phyloP scores from a whole-genome alignment of 2,797 vertebrate genomes.

The Sphaeramia orbicularis region DNA sequence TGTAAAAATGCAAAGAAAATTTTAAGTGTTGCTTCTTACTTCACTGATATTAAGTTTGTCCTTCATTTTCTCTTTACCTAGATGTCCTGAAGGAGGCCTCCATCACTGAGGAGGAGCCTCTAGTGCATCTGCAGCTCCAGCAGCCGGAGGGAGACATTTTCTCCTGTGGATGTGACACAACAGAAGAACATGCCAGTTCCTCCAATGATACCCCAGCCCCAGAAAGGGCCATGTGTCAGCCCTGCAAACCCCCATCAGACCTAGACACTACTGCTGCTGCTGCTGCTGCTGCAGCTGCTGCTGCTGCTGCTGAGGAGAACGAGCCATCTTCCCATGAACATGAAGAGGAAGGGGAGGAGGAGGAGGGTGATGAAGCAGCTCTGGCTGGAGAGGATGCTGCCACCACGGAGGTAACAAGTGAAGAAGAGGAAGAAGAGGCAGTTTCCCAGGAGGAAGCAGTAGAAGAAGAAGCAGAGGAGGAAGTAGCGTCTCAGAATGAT shows the following conservation, averaged over 20 bases:
- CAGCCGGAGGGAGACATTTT: slow-evolving; percentile 79
- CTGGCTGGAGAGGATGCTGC: not conserved
- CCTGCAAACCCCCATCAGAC: slow-evolving; percentile 65
- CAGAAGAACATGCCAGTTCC: slow-evolving; percentile 76
- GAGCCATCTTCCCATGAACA: slow-evolving; percentile 43
- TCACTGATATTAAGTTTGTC: not conserved
- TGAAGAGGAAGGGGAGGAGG: slow-evolving; percentile 38
- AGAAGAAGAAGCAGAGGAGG: not conserved
- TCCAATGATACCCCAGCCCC: slow-evolving; percentile 88
- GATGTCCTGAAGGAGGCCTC: slow-evolving; percentile 67
- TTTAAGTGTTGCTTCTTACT: too few relatives aligned
- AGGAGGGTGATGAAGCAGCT: slow-evolving; percentile 28
- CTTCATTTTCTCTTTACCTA: slow-evolving; percentile 21
- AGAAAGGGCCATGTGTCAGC: slow-evolving; percentile 78
- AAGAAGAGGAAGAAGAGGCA: not conserved
- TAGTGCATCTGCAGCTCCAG: slow-evolving; percentile 79
- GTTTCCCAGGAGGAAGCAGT: not conserved
- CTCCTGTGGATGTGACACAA: slow-evolving; percentile 78
- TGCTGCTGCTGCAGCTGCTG: slow-evolving; percentile 15
- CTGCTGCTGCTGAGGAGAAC: slow-evolving; percentile 15
- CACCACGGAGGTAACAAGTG: slow-evolving; percentile 15
- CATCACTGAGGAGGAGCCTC: slow-evolving; percentile 76
- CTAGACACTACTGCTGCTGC: slow-evolving; percentile 26
- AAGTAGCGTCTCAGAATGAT: not conserved
- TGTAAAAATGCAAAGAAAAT: too few relatives aligned